Evolutionary conservation across 1,140 invertebrate species (phyloP), one percentile per base, ranked within the genome.

Genomic region (Reticulitermes speratus): DNA sequence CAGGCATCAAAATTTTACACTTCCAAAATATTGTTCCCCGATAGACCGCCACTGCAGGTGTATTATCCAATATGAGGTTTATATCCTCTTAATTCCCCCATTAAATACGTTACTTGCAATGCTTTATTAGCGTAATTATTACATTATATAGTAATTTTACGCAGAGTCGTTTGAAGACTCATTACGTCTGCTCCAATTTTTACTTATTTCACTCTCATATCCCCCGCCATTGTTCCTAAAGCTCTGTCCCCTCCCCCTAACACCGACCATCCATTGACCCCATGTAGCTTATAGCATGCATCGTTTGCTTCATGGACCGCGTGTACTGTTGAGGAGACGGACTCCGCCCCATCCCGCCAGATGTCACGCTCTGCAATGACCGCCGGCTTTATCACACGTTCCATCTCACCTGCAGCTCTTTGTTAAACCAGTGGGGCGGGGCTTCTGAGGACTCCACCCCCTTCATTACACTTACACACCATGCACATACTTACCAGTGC

Each of bases 311-410:
- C 38, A 83, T 19, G 25, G 45, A 44, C n/a, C n/a, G 21, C 19
- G 45, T 45, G 44, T 19, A 84, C 44, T 45, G 21, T 19, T 44
- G 83, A 44, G 83, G 44, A 84, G 83, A 44, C 45, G 9, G 23
- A 44, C 85, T 75, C 85, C 38, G 59, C 59, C 85, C 65, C 85
- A 23, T 84, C 85, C 75, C 85, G 55, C 85, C 85, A 85, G 85
- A 85, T 85, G 85, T 85, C 85, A 85, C 85, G 85, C 83, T 84
- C 83, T 30, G n/a, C 65, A 75, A 25, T 75, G 65, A 75, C 65
- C 65, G 65, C 65, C 38, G 7, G 44, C 52, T 65, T 85, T 85
- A 85, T 85, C 85, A 59, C 85, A 85, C 85, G 85, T 85, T 81
- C 55, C 85, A 85, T 85, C 85, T 81, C 85, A 85, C 85, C 85